These are phyloP conservation scores for Urocynchramus pylzowi DNA, from an alignment of 2,113 vertebrate genomes.

Conservation along the genomic window DNA sequence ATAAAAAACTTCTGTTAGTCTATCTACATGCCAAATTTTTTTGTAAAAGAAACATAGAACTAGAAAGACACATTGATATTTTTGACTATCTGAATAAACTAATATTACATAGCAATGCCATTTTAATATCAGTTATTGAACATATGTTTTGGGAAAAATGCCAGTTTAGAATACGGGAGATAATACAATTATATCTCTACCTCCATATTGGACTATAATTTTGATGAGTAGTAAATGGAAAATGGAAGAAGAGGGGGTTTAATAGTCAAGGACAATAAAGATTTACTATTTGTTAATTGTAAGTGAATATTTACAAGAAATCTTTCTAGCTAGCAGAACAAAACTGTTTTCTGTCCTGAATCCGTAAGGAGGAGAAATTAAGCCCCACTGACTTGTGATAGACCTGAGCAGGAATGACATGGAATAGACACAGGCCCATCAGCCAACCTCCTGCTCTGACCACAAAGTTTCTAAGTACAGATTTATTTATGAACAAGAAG, in stretches of 20 bases:
- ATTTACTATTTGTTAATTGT: not conserved
- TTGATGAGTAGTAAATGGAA: not conserved
- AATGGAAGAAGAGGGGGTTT: not conserved
- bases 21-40: not conserved
- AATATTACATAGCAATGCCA: not conserved
- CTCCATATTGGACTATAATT: not conserved
- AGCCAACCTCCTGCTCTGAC: not conserved
- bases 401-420: not conserved
- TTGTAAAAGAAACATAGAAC: not conserved
- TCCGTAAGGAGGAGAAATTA: not conserved
- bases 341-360: not conserved
- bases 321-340: not conserved
- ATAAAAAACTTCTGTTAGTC: not conserved
- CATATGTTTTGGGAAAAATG: not conserved
- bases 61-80: not conserved
- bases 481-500: not conserved
- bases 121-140: not conserved
- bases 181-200: not conserved
- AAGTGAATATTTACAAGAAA: not conserved
- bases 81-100: not conserved
- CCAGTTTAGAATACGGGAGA: not conserved
- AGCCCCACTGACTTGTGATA: rapidly evolving
- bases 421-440: not conserved
- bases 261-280: not conserved
- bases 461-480: not conserved